phyloP scores from a whole-genome alignment of 1,140 invertebrate genomes.

The Trichogramma pretiosum region DNA sequence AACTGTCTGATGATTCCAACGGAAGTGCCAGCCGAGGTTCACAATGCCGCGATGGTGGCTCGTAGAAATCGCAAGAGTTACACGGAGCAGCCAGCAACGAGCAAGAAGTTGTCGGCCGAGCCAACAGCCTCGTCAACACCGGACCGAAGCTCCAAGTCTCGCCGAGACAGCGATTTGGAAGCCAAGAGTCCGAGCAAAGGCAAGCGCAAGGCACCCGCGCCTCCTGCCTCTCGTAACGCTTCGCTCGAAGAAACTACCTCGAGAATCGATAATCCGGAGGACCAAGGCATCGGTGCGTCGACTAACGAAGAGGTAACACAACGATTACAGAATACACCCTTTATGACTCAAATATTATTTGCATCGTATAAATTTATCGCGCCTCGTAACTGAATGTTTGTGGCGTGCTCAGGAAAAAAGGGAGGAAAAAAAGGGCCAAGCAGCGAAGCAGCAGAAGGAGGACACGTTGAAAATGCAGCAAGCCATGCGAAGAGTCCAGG shows the following conservation, averaged over 20 bases:
- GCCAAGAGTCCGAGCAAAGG: slow-evolving; percentile 49
- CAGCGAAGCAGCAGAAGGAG: slow-evolving; percentile 8
- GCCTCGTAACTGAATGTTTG: too few species aligned
- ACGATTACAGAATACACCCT: too few species aligned
- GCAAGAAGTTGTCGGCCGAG: slow-evolving; percentile 13
- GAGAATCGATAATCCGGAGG: slow-evolving; percentile 9
- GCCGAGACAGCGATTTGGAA: slow-evolving; percentile 11
- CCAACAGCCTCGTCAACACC: neutral
- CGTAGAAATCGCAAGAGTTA: slow-evolving; percentile 55
- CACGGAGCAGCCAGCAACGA: slow-evolving; percentile 19
- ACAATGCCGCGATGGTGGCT: slow-evolving; percentile 60
- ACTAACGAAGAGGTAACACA: neutral
- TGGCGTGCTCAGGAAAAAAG: slow-evolving; percentile 20
- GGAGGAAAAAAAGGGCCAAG: slow-evolving; percentile 25
- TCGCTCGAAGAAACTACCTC: slow-evolving; percentile 14
- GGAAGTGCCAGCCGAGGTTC: slow-evolving; percentile 57
- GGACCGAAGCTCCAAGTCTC: neutral
- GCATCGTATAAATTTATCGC: neutral
- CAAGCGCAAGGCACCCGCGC: slow-evolving; percentile 65
- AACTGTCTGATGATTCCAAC: slow-evolving; percentile 26
- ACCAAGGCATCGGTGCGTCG: slow-evolving; percentile 17
- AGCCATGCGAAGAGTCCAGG: slow-evolving; percentile 20
- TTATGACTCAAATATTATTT: neutral
- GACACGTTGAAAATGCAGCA: neutral
- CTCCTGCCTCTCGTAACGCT: slow-evolving; percentile 43